A percentile compares a stretch with the other conserved stretches of the same genome.
phyloP scores from a whole-genome alignment of 2,113 vertebrate species.

The Ploceus nigricollis region DNA sequence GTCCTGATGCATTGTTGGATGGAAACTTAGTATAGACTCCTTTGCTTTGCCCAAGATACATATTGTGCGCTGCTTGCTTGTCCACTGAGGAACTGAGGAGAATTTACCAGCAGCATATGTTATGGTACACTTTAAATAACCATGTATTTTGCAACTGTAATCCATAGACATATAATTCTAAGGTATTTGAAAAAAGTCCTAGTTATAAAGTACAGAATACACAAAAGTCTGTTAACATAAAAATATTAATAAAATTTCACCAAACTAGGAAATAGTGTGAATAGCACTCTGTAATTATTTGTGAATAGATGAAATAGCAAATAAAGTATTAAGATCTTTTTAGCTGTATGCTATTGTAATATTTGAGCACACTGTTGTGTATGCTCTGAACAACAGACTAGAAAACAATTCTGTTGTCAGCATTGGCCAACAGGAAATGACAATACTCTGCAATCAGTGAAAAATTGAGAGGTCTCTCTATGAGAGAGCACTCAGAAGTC shows the following conservation, averaged over 20 bases:
- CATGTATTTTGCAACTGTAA: background rate
- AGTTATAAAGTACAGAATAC: background rate
- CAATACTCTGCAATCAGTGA: background rate
- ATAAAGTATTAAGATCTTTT: background rate
- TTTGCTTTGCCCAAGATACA: background rate
- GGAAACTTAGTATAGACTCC: background rate
- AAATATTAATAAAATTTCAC: background rate
- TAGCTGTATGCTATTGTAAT: background rate
- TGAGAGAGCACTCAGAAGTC: background rate
- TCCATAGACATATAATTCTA: background rate
- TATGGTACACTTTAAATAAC: background rate
- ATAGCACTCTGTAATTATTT: background rate
- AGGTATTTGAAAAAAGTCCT: background rate
- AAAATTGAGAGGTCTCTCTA: background rate
- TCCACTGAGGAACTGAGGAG: background rate
- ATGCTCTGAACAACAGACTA: background rate
- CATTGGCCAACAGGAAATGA: accelerated
- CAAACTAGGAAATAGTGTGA: background rate
- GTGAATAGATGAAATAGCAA: background rate
- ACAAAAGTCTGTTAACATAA: background rate
- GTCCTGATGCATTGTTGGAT: background rate
- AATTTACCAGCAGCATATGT: background rate
- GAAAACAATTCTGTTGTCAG: background rate
- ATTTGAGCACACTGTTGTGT: background rate
- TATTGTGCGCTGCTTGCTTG: background rate